Percentiles rank a stretch among this genome's conserved stretches.
phyloP scores from a whole-genome alignment of 2,888 invertebrate genomes.

The Melanargia galathea region DNA sequence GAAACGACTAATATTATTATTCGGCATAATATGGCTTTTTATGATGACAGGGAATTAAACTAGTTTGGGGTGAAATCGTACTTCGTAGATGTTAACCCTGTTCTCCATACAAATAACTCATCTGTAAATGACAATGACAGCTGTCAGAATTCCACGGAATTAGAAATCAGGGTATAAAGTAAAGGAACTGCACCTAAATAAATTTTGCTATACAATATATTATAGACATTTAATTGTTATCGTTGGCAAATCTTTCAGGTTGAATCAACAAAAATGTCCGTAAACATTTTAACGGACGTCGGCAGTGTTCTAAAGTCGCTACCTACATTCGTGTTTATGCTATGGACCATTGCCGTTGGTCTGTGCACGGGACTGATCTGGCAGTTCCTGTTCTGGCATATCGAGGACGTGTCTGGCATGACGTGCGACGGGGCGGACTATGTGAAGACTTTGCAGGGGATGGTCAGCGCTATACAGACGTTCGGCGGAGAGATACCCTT shows the following conservation, averaged over 20 bases:
- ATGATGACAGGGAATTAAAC: too few species aligned
- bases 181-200: too few species aligned
- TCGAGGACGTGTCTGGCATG: conserved; percentile 86
- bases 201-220: too few species aligned
- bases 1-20: too few species aligned
- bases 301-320: conserved; percentile 84
- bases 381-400: conserved; percentile 93
- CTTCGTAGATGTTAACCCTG: too few species aligned
- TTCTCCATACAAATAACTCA: too few species aligned
- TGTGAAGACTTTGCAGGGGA: conserved; percentile 88
- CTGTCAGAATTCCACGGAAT: too few species aligned
- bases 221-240: too few species aligned
- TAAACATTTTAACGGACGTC: conserved; percentile 86
- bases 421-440: conserved; percentile 75
- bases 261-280: conserved; percentile 84
- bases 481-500: conserved; percentile 94
- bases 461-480: conserved; percentile 89
- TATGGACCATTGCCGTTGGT: conserved; percentile 92
- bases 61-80: too few species aligned
- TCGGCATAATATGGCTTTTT: too few species aligned
- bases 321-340: conserved; percentile 87
- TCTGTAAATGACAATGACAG: too few species aligned
- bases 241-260: conserved; percentile 76
- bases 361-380: conserved; percentile 92
- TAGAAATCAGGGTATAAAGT: too few species aligned